Percentiles rank a stretch among this genome's conserved stretches.
Conservation (phyloP, 2,113 vertebrate genomes). For the Epinephelus cyanopodus region DNA sequence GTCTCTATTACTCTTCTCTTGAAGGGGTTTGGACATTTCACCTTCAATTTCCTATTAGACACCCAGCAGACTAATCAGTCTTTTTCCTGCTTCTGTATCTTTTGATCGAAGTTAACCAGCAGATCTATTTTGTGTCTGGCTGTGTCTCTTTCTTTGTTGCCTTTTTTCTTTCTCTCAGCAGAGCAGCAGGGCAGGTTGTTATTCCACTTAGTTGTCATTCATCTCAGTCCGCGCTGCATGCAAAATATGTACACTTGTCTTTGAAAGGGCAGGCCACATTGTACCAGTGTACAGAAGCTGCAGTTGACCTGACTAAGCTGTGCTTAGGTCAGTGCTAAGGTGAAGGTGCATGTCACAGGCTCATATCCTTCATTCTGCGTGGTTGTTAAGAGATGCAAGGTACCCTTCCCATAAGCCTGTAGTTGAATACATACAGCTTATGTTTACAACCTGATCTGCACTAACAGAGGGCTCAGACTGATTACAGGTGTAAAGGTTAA, state of each 20-base stretch:
- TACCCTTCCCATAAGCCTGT: background rate
- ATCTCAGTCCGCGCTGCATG: background rate
- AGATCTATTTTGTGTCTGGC: conserved; percentile 5
- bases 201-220: conserved; percentile 1
- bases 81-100: conserved; percentile 8
- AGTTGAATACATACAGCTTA: background rate
- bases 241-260: background rate
- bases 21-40: conserved; percentile 39
- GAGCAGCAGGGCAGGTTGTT: background rate
- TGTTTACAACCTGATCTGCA: background rate
- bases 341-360: background rate
- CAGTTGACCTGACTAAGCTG: background rate
- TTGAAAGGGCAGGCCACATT: background rate
- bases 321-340: background rate
- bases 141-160: background rate
- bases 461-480: background rate
- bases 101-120: conserved; percentile 11
- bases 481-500: background rate
- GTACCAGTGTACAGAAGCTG: background rate
- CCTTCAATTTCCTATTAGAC: conserved; percentile 42
- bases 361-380: background rate
- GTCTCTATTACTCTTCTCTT: conserved; percentile 60
- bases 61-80: conserved; percentile 31
- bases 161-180: background rate
- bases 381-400: background rate